Base-by-base conservation (phyloP, 2,888 invertebrate species). In the Drosophila picticornis region DNA sequence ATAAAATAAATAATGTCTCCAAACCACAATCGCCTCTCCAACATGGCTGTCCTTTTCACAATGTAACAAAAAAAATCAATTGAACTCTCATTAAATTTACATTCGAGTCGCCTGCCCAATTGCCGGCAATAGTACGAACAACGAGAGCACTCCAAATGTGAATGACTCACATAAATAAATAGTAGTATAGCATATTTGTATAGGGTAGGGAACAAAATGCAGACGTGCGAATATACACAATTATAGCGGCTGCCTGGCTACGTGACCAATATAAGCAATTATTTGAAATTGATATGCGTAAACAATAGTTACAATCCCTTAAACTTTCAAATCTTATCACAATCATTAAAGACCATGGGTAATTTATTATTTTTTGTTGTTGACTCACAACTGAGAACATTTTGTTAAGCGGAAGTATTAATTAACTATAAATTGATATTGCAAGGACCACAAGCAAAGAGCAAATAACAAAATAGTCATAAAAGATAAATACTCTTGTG, bases 211-310 rank as follows among this genome's bases (percentile, higher is more conserved):
- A 51, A 25, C 11, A 34, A 53, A 34, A 43, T 25, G 22, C 43
- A 4, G 5, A 22, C 43, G 22, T 13, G 22, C 16, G 4, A 16
- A 32, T 6, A n/a, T 38, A 51, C 40, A 52, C n/a, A 55, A 32
- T 13, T 22, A 43, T 16, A 40, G 38, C 36, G 6, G 7, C 34
- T 46, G 22, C 29, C 27, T 27, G 57, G 51, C 73, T 88, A 89
- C 77, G 88, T 81, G 79, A 85, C 75, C 67, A 81, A 81, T 85
- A 29, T 27, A n/a, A 65, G 22, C 25, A 58, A 59, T n/a, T 52
- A 46, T 52, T 62, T n/a, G 56, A 64, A 53, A 53, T 50, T 65
- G 67, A 69, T 79, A 66, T 69, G 51, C 55, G 51, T 51, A 51
- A 64, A 72, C 61, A 60, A 65, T 57, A 58, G 38, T 46, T 65